A percentile compares a stretch with the other conserved stretches of the same genome.
Evolutionary conservation across 2,888 invertebrate species (phyloP).

Genomic region (Diadegma fenestrale): DNA sequence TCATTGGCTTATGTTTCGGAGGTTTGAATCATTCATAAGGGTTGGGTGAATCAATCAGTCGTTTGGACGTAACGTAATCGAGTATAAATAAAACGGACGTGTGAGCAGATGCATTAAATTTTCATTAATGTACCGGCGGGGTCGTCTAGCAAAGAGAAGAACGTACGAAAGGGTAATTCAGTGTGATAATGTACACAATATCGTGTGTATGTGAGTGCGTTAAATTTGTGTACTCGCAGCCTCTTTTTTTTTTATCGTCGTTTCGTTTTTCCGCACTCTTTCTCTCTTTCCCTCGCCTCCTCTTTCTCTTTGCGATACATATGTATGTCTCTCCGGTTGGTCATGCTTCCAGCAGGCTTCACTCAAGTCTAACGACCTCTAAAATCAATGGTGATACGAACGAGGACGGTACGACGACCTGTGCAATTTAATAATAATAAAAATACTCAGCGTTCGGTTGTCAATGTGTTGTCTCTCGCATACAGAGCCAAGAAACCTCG

Average conservation of each 20-base stretch:
- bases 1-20: background rate
- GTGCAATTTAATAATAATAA: slow-evolving; percentile 70
- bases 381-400: slow-evolving; percentile 71
- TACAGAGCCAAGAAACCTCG: background rate
- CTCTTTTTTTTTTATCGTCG: slow-evolving; percentile 16
- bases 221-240: slow-evolving; percentile 32
- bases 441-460: slow-evolving; percentile 43
- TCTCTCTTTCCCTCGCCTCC: slow-evolving; percentile 3
- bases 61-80: slow-evolving; percentile 30
- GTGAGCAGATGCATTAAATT: slow-evolving; percentile 27
- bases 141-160: slow-evolving; percentile 42
- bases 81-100: slow-evolving; percentile 26
- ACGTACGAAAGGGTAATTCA: slow-evolving; percentile 65
- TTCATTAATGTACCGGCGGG: slow-evolving; percentile 49
- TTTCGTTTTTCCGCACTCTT: slow-evolving; percentile 11
- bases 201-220: slow-evolving; percentile 21
- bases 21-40: slow-evolving; percentile 21
- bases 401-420: slow-evolving; percentile 71
- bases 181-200: slow-evolving; percentile 24
- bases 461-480: slow-evolving; percentile 7
- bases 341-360: slow-evolving; percentile 61
- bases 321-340: slow-evolving; percentile 32
- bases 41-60: slow-evolving; percentile 54
- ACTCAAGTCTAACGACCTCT: slow-evolving; percentile 73
- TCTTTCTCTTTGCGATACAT: slow-evolving; percentile 15